Base-by-base conservation (phyloP, 2,113 vertebrate genomes). In the Cochlearius cochlearius region DNA sequence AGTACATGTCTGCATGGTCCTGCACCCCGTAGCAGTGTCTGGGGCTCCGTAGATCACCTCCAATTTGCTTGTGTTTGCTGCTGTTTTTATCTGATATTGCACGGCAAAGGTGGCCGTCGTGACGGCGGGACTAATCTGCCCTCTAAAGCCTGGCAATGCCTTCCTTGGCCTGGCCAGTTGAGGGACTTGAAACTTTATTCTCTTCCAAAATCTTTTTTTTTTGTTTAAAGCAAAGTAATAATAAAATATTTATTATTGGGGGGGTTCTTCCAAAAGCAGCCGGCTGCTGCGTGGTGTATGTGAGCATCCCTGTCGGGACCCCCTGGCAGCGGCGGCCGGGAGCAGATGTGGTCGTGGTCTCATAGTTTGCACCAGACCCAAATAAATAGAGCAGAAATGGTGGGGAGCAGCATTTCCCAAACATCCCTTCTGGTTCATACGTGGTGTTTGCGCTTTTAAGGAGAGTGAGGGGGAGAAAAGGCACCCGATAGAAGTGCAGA, bases 81-180 rank as follows among this genome's bases (percentile, higher is more conserved):
- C 29, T 78, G 53, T 10, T 63, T 75, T 95, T 56, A 6, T 2
- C 19, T 45, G 59, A 4, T 30, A 7, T 29, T 11, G 18, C 43
- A 29, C 0, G 11, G 10, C 3, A 10, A 68, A 53, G 47, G 60
- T 0, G 5, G 20, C 39, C 0, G 7, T 39, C 47, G 21, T 6
- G 55, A 25, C 19, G 38, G 60, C 73, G 62, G 1, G 2, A 66
- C 25, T 30, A 6, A 19, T 22, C 73, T 66, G 41, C 64, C 21
- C 81, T 47, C 10, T 32, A 16, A 87, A 71, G n/a, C 59, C 50
- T 71, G 81, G 23, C 34, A 43, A 19, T 21, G 36, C 39, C 60
- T 81, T 69, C 20, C 60, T 49, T 67, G 59, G 16, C 55, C 41
- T 2, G 3, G 32, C n/a, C 29, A 10, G 8, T 64, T n/a, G 0